A percentile compares a stretch with the other conserved stretches of the same genome.
These are phyloP conservation scores for Planiliza haematocheilus DNA, from an alignment of 2,113 vertebrate species.

Conservation along the genomic window DNA sequence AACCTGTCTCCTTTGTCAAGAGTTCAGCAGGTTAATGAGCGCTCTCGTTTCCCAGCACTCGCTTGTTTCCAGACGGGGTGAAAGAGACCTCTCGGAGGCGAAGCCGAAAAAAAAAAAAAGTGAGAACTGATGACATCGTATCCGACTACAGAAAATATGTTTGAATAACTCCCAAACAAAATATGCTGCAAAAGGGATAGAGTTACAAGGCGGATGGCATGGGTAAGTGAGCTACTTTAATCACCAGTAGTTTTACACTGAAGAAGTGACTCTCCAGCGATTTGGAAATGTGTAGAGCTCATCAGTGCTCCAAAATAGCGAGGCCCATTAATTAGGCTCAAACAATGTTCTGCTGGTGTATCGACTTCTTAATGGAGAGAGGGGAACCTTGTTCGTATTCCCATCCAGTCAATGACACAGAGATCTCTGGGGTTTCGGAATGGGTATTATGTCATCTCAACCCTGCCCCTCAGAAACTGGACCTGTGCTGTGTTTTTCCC, in stretches of 20 bases:
- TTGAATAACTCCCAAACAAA: slow-evolving; percentile 12
- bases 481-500: slow-evolving; percentile 65
- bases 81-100: slow-evolving; percentile 31
- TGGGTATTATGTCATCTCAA: slow-evolving; percentile 82
- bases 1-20: slow-evolving; percentile 70
- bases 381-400: slow-evolving; percentile 81
- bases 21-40: slow-evolving; percentile 73
- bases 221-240: slow-evolving; percentile 69
- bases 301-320: slow-evolving; percentile 74
- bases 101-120: slow-evolving; percentile 29
- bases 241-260: slow-evolving; percentile 70
- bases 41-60: slow-evolving; percentile 49
- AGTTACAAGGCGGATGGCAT: background rate
- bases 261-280: slow-evolving; percentile 76
- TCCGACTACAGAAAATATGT: slow-evolving; percentile 8
- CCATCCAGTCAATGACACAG: slow-evolving; percentile 80
- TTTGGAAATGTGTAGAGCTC: slow-evolving; percentile 76
- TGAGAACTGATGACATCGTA: slow-evolving; percentile 9
- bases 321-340: slow-evolving; percentile 84
- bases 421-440: slow-evolving; percentile 69
- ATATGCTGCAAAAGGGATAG: background rate
- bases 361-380: slow-evolving; percentile 86
- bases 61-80: slow-evolving; percentile 21
- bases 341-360: slow-evolving; percentile 82
- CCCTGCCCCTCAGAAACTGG: slow-evolving; percentile 80